A percentile compares a stretch with the other conserved stretches of the same genome.
Conservation (phyloP, 2,797 vertebrate species). For the Peromyscus nudipes region DNA sequence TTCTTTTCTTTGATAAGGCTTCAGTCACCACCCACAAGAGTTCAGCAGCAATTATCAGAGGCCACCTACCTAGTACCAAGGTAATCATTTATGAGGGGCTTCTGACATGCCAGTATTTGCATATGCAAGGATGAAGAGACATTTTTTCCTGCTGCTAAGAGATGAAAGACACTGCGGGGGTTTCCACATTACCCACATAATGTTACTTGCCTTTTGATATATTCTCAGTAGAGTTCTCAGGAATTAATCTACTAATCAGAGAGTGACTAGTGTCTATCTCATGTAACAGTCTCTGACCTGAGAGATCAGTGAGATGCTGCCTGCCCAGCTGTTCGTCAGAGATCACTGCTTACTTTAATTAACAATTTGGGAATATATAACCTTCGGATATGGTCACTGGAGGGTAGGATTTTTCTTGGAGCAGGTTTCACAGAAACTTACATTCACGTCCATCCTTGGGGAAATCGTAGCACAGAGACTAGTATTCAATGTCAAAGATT, state of each 20-base stretch:
- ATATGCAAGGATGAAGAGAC: slow-evolving; percentile 37
- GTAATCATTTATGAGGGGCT: slow-evolving; percentile 77
- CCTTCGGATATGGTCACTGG: neutral
- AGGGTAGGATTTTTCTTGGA: neutral
- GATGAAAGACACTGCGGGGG: slow-evolving; percentile 13
- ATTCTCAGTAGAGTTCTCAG: slow-evolving; percentile 44
- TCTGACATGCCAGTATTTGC: slow-evolving; percentile 45
- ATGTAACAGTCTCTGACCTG: neutral
- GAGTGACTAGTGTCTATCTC: slow-evolving; percentile 33
- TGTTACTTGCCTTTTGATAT: slow-evolving; percentile 65
- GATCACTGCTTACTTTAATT: neutral
- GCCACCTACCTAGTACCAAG: slow-evolving; percentile 75
- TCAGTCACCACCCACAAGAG: slow-evolving; percentile 67
- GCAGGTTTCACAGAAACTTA: neutral
- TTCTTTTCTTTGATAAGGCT: slow-evolving; percentile 74
- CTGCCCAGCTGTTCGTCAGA: neutral
- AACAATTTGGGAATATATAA: neutral
- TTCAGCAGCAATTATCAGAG: slow-evolving; percentile 80
- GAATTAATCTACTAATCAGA: slow-evolving; percentile 52
- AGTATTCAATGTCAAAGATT: neutral
- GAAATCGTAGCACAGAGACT: slow-evolving; percentile 16
- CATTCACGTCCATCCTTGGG: neutral
- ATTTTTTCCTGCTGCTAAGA: neutral
- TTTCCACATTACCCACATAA: slow-evolving; percentile 27
- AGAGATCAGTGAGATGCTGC: neutral